Evolutionary conservation across 2,113 vertebrate species (phyloP).

Genomic region (Syngnathus floridae): DNA sequence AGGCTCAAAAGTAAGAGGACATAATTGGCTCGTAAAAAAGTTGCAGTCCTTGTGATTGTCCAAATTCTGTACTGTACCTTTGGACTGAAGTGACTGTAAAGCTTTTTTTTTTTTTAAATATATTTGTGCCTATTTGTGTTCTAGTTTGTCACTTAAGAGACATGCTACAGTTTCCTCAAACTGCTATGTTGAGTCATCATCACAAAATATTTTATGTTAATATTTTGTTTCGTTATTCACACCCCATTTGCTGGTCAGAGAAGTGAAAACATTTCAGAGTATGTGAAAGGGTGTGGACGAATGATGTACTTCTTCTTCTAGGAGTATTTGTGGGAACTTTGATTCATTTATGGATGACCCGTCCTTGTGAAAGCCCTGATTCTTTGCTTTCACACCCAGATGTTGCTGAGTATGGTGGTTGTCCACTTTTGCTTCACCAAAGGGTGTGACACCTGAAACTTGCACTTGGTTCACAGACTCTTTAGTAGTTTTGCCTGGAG

Average conservation of each 20-base stretch:
- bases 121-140: neutral
- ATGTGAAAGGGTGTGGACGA: constrained; percentile 4
- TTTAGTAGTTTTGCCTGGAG: neutral
- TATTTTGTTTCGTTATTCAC: neutral
- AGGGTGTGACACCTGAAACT: constrained; percentile 29
- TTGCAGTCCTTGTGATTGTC: neutral
- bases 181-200: neutral
- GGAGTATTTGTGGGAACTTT: constrained; percentile 30
- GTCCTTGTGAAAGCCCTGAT: constrained; percentile 34
- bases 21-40: neutral
- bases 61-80: neutral
- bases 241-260: constrained; percentile 2
- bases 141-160: neutral
- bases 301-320: constrained; percentile 27
- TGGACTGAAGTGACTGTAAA: neutral
- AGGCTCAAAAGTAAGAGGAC: neutral
- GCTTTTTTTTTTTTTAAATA: neutral
- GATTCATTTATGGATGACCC: neutral
- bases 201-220: neutral
- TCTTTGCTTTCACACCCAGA: constrained; percentile 41
- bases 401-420: constrained; percentile 43
- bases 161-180: neutral
- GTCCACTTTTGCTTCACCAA: constrained; percentile 24
- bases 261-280: constrained; percentile 47
- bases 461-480: neutral